Conservation (phyloP, 2,888 invertebrate genomes). For the Eumerus sabulonum region DNA sequence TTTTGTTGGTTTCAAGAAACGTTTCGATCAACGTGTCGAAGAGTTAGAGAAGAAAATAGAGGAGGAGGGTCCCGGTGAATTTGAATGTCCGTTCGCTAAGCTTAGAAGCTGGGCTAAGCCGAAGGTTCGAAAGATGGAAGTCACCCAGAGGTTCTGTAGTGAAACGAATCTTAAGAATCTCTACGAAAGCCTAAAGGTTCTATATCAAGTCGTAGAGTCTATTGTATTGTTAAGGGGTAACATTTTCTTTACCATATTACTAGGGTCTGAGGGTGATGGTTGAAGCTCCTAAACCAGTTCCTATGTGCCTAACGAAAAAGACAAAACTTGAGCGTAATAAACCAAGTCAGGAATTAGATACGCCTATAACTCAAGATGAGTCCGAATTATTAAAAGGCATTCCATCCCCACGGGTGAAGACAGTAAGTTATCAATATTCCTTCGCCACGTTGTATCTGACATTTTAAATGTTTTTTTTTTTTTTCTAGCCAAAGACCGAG, state of each 20-base stretch:
- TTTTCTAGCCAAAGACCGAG: no score
- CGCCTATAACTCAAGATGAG: background rate
- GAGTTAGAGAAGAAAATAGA: constrained; percentile 73
- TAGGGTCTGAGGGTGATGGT: constrained; percentile 72
- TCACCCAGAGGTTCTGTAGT: constrained; percentile 75
- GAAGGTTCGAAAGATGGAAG: constrained; percentile 74
- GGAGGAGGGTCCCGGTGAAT: constrained; percentile 68
- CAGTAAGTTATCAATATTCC: constrained; percentile 16
- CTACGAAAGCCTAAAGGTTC: constrained; percentile 75
- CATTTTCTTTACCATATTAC: background rate
- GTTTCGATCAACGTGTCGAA: constrained; percentile 76
- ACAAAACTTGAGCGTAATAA: background rate
- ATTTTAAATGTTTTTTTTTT: no score
- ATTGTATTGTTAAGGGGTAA: background rate
- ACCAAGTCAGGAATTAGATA: background rate
- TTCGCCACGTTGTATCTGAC: no score
- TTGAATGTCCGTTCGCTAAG: constrained; percentile 75
- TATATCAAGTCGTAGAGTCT: background rate
- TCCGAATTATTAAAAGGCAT: background rate
- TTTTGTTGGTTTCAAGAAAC: constrained; percentile 74
- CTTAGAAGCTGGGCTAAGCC: constrained; percentile 75
- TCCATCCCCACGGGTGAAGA: background rate
- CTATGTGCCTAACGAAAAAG: constrained; percentile 73
- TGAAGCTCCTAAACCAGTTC: constrained; percentile 70
- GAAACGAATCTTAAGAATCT: constrained; percentile 75